Base-by-base conservation (phyloP, 2,888 invertebrate species). In the Yponomeuta cagnagella region DNA sequence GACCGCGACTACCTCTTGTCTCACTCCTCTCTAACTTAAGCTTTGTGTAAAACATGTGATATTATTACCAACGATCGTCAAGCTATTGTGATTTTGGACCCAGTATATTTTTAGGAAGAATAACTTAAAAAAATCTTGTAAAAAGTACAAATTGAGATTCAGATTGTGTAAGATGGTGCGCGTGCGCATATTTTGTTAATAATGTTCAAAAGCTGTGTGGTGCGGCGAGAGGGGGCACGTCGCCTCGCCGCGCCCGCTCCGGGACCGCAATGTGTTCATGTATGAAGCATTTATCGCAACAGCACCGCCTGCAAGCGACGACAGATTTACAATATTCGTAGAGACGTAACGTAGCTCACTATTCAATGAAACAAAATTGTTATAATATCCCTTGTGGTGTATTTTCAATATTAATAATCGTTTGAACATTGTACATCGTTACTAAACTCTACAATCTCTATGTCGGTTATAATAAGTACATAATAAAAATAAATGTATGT, bases 1-100 rank as follows among this genome's bases (percentile, higher is more conserved):
- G 52, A 58, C 30, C 63, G 63, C 68, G 65, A 74, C 72, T 73
- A 71, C 68, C 33, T 69, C 72, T 70, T 43, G 64, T 70, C 48
- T 37, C 64, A 37, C 43, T 37, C 9, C 5, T 67, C 33, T 37
- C 12, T 10, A 31, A 64, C 2, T 64, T 30, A 64, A 64, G 10
- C 64, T 30, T 64, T 30, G 8, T 64, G 6, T 64, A 31, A 30
- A 30, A 64, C 64, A 64, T 64, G 52, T 64, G 30, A 64, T 64
- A 64, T 30, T n/a, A 12, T 64, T 64, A 64, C 64, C 64, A 64
- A 64, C 64, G 52, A 58, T 58, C 52, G 15, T 58, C 12, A 58
- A 58, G 52, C 15, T 58, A 58, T 58, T 58, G 52, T 58, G 52
- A 58, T 58, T 58, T 58, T 58, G 12, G 15, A 58, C 52, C 52